phyloP scores from a whole-genome alignment of 2,113 vertebrate genomes.

The Percopsis transmontana region DNA sequence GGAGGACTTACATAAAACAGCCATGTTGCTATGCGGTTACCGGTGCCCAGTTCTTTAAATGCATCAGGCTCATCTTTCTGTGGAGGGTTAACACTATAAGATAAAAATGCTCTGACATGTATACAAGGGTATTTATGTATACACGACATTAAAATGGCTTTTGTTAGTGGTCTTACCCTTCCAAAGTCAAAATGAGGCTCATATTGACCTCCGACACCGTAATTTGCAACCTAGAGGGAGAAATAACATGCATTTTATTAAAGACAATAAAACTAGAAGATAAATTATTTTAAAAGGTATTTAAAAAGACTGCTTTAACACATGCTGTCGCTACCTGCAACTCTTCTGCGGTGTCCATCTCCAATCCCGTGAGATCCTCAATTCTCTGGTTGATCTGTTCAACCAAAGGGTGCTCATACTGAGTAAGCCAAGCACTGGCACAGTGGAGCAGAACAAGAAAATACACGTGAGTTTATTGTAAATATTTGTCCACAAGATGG shows the following conservation, averaged over 20 bases:
- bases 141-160: too few species aligned
- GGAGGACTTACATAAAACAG: conserved; percentile 93
- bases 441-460: conserved; percentile 4
- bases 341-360: conserved; percentile 96
- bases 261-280: too few species aligned
- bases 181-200: conserved; percentile 91
- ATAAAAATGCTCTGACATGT: too few species aligned
- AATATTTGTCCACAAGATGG: conserved; percentile 54
- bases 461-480: background rate
- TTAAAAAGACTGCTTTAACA: background rate
- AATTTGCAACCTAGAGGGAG: conserved; percentile 84
- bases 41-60: conserved; percentile 97
- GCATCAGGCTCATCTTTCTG: conserved; percentile 99
- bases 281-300: too few species aligned
- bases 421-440: conserved; percentile 91
- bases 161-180: conserved; percentile 73
- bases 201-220: conserved; percentile 88
- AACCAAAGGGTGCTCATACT: conserved; percentile 88
- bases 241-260: background rate
- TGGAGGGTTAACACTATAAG: conserved; percentile 15
- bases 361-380: conserved; percentile 91
- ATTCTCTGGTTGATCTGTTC: conserved; percentile 89
- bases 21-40: conserved; percentile 97
- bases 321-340: conserved; percentile 79
- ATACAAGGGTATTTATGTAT: too few species aligned